These are phyloP conservation scores for Todus mexicanus DNA, from an alignment of 2,797 vertebrate species.

Conservation along the genomic window DNA sequence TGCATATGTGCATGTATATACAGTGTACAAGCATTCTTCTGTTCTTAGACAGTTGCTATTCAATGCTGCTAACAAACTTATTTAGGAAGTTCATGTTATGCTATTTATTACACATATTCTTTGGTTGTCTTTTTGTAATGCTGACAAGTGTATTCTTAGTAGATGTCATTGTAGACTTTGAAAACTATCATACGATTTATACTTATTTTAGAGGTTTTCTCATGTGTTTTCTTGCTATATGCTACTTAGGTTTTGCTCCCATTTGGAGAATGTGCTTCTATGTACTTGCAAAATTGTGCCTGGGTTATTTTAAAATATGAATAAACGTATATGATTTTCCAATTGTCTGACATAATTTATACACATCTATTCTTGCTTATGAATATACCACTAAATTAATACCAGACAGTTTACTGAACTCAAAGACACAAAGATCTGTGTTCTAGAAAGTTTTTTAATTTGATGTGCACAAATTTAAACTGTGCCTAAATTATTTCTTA, in stretches of 20 bases:
- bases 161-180: constrained; percentile 52
- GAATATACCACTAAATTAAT: neutral
- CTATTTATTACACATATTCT: constrained; percentile 34
- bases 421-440: neutral
- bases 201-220: constrained; percentile 53
- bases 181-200: constrained; percentile 49
- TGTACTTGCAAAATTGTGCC: constrained; percentile 65
- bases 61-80: constrained; percentile 49
- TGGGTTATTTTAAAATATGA: constrained; percentile 65
- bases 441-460: neutral
- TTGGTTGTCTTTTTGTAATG: constrained; percentile 30
- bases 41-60: constrained; percentile 45
- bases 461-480: neutral
- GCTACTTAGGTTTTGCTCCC: constrained; percentile 43
- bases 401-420: neutral
- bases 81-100: constrained; percentile 36
- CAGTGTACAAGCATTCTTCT: neutral
- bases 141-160: constrained; percentile 52
- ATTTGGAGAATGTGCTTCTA: constrained; percentile 60
- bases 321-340: constrained; percentile 65
- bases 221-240: constrained; percentile 56
- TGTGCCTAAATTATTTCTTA: neutral
- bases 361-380: neutral
- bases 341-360: constrained; percentile 16
- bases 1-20: constrained; percentile 10